Conservation (phyloP, 2,888 invertebrate genomes). For the Phytoseiulus persimilis region DNA sequence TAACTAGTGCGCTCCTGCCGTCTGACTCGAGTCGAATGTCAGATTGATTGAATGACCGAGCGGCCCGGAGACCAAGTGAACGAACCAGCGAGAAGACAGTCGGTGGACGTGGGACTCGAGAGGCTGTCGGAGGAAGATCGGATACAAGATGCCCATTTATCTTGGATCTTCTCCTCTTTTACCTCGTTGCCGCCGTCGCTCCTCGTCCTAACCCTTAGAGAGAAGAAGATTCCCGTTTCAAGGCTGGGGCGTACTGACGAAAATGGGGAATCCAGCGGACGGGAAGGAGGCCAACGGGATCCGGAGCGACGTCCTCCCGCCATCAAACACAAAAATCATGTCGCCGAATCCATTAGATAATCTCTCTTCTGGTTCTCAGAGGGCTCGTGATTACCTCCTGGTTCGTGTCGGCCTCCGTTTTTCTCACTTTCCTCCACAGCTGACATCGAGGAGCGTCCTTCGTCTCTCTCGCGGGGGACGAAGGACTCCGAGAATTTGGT, state of each 20-base stretch:
- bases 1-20: background rate
- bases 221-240: background rate
- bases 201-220: background rate
- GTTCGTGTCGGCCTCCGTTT: too few species aligned
- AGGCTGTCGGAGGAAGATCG: background rate
- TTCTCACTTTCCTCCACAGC: too few species aligned
- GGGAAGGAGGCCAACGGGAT: background rate
- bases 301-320: background rate
- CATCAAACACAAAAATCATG: constrained; percentile 36
- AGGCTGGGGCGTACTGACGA: background rate
- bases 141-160: constrained; percentile 39
- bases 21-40: background rate
- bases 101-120: background rate
- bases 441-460: too few species aligned
- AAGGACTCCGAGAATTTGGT: too few species aligned
- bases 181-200: background rate
- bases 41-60: background rate
- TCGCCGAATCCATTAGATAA: constrained; percentile 33
- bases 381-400: too few species aligned
- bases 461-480: too few species aligned
- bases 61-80: background rate
- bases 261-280: background rate
- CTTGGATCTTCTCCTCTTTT: background rate
- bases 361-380: too few species aligned
- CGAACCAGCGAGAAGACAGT: background rate